Evolutionary conservation across 2,113 vertebrate species (phyloP), one percentile per base, ranked within the genome.

Genomic region (Heterotilapia buettikoferi): DNA sequence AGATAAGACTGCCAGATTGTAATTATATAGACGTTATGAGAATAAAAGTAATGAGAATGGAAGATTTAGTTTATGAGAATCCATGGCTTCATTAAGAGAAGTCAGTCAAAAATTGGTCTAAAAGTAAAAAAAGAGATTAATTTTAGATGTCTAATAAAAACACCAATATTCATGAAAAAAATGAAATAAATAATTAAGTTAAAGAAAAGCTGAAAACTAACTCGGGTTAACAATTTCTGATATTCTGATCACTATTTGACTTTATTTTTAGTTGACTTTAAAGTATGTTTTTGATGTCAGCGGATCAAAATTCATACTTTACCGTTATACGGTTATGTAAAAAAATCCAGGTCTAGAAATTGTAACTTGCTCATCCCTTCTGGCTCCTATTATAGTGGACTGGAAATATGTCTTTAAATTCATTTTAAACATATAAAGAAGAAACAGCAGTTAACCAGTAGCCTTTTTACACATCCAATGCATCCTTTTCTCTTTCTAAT

Each of bases 21-120:
- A 91, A 93, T 92, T 89, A 91, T 86, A 59, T 87, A 73, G 87
- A 78, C 36, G 78, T 89, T 85, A 50, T 33, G 78, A 83, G 78
- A 92, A 73, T 80, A 80, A 86, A 94, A 90, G 47, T 88, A 92
- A 91, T 86, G 83, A 91, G 50, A 24, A 33, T 21, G 33, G 8
- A 61, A 54, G 86, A 84, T 53, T 85, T 10, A 43, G 73, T 86
- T 86, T 54, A 85, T 13, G 36, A 87, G 68, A 84, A 73, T 29
- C 24, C 13, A 7, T 81, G 11, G 1, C 52, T 76, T 90, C 79
- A 90, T 90, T 89, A 79, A 66, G 73, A 76, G 38, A 86, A 76
- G 81, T 45, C 81, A 33, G 56, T 85, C 56, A 83, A 56, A 83
- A 85, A 85, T 40, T 14, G 5, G 82, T 85, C 16, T 63, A 57